phyloP scores from a whole-genome alignment of 64 coral and sea anemone genomes.

The Acropora yongei region DNA sequence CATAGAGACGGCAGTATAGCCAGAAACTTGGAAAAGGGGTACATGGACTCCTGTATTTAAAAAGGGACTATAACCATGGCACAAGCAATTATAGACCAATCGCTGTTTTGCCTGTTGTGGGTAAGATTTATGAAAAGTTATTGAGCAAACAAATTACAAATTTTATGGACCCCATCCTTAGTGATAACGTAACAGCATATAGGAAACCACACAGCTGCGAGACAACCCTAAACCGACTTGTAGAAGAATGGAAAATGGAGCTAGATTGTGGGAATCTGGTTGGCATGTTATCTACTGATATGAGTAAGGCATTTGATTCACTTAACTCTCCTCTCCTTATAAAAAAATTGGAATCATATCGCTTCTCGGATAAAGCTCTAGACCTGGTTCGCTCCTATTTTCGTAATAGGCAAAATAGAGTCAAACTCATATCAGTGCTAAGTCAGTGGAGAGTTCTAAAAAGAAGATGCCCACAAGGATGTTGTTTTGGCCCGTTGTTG shows the following conservation, averaged over 20 bases:
- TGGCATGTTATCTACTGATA: neutral
- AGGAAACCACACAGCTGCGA: neutral
- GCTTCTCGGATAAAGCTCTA: neutral
- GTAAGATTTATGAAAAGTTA: neutral
- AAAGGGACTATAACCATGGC: neutral
- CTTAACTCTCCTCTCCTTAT: neutral
- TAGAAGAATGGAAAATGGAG: slow-evolving; percentile 11
- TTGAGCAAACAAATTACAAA: slow-evolving; percentile 12
- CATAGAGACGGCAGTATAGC: neutral
- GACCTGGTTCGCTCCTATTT: neutral
- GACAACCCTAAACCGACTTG: neutral
- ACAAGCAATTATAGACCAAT: neutral
- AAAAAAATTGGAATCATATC: neutral
- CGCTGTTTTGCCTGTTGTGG: neutral
- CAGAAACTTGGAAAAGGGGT: neutral
- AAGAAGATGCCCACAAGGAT: neutral
- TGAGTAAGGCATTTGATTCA: neutral
- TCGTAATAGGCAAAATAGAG: neutral
- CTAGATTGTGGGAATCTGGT: slow-evolving; percentile 8
- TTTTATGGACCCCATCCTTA: neutral
- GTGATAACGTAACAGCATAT: neutral
- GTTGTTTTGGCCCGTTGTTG: neutral
- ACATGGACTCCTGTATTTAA: neutral
- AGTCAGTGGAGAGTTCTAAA: neutral
- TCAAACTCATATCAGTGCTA: neutral